phyloP scores from a whole-genome alignment of 2,888 invertebrate genomes.

The Parasteatoda lunata region DNA sequence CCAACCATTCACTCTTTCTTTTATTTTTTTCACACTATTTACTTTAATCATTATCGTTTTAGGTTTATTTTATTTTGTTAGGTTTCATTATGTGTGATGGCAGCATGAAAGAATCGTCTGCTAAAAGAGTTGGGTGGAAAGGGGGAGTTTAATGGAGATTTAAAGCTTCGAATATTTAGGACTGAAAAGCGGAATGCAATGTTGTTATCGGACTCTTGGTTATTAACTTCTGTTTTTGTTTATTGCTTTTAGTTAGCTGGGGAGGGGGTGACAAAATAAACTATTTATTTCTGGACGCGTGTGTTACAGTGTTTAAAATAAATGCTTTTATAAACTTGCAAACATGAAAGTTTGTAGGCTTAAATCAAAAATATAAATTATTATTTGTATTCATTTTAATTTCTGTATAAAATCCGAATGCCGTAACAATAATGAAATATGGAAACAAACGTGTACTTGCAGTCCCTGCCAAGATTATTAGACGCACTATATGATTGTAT shows the following conservation, averaged over 20 bases:
- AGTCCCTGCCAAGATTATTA: too few relatives aligned
- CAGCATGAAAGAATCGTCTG: neutral
- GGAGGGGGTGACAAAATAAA: neutral
- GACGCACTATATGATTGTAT: too few relatives aligned
- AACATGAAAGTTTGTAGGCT: too few relatives aligned
- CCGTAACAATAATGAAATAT: too few relatives aligned
- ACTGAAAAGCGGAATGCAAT: conserved; percentile 12
- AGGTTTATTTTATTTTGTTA: conserved; percentile 9
- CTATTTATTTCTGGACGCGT: too few relatives aligned
- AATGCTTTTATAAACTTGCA: too few relatives aligned
- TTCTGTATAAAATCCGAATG: too few relatives aligned
- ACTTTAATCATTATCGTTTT: neutral
- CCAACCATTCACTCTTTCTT: neutral
- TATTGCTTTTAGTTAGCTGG: neutral
- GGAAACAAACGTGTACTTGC: too few relatives aligned
- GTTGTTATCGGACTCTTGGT: neutral
- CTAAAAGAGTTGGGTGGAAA: neutral
- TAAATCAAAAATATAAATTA: too few relatives aligned
- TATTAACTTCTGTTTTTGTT: conserved; percentile 26
- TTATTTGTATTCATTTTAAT: too few relatives aligned
- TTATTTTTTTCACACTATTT: neutral
- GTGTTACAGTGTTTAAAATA: too few relatives aligned
- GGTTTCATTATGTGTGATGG: conserved; percentile 16
- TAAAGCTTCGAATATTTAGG: neutral
- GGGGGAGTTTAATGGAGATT: conserved; percentile 20